Conservation (phyloP, 2,113 vertebrate genomes). For the Triplophysa siluroides region DNA sequence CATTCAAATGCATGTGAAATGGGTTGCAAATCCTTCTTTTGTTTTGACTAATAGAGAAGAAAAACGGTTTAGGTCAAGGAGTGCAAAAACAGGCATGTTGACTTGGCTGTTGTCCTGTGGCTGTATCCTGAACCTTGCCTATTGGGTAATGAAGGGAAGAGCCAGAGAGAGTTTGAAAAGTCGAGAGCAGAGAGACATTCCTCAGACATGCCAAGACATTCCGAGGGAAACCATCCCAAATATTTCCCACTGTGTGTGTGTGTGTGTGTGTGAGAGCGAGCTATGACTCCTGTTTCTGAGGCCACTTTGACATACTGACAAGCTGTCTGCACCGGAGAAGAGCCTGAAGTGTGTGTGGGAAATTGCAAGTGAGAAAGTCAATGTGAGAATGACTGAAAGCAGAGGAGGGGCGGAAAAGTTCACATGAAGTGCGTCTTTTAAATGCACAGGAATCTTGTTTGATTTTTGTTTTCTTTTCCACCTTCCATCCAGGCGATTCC, state of each 20-base stretch:
- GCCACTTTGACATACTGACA: slow-evolving; percentile 43
- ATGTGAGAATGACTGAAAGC: slow-evolving; percentile 10
- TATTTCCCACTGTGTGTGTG: slow-evolving; percentile 75
- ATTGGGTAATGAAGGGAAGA: slow-evolving; percentile 38
- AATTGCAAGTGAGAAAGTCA: slow-evolving; percentile 19
- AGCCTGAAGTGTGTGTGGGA: neutral
- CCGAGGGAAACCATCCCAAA: slow-evolving; percentile 80
- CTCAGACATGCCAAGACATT: slow-evolving; percentile 78
- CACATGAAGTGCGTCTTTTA: neutral
- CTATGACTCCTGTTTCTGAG: slow-evolving; percentile 24
- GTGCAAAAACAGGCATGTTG: neutral
- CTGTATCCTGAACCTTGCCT: neutral
- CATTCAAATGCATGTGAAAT: neutral
- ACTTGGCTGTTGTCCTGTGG: slow-evolving; percentile 15
- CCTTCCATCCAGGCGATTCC: neutral
- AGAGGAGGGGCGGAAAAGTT: neutral
- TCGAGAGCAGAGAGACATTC: slow-evolving; percentile 65
- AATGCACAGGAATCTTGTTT: neutral
- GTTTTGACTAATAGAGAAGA: neutral
- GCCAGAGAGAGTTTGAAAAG: slow-evolving; percentile 34
- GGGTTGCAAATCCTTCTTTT: neutral
- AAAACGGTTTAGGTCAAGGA: neutral
- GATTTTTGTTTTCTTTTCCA: neutral
- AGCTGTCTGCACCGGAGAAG: slow-evolving; percentile 31
- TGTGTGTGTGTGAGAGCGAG: slow-evolving; percentile 62